Evolutionary conservation across 2,888 invertebrate species (phyloP), one percentile per base, ranked within the genome.

Genomic region (Watsonalla binaria): DNA sequence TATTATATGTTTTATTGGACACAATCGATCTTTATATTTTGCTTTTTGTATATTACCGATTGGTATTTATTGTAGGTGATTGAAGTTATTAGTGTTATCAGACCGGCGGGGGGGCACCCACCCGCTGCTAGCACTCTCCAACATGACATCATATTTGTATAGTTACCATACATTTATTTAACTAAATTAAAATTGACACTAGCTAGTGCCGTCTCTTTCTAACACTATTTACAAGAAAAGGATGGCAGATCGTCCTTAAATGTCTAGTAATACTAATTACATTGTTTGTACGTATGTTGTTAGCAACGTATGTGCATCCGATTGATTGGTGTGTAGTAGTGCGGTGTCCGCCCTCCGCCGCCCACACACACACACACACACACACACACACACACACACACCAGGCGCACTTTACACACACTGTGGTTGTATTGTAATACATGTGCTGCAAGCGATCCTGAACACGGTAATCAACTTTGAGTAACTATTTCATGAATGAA

Each of bases 1-100:
- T 86, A 83, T 84, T 81, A 79, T 72, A 72, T 77, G 82, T 80
- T 80, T 74, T 72, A 65, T 60, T 69, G 70, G 67, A 60, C 67
- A 66, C 65, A 62, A 56, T 59, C 70, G 74, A 73, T 79, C 71
- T 75, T 71, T 74, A 39, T 37, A 15, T 76, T 76, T 79, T 71
- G 76, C 72, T 80, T 76, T 68, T 76, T 74, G 71, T 78, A 72
- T 67, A 68, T 71, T 70, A 60, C 61, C 60, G 57, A 58, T 59
- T 50, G 51, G 48, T 55, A 53, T 57, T 57, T 52, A 49, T 57
- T 50, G 46, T 53, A 14, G 13, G 37, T 37, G 14, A 7, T 48
- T 48, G 8, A 8, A 13, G 42, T 51, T 46, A 7, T 11, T 46
- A 15, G 34, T 14, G 42, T 7, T 55, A 51, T 42, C 46, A 58